Evolutionary conservation across 1,140 invertebrate species (phyloP).

Genomic region (Dendroctonus valens): DNA sequence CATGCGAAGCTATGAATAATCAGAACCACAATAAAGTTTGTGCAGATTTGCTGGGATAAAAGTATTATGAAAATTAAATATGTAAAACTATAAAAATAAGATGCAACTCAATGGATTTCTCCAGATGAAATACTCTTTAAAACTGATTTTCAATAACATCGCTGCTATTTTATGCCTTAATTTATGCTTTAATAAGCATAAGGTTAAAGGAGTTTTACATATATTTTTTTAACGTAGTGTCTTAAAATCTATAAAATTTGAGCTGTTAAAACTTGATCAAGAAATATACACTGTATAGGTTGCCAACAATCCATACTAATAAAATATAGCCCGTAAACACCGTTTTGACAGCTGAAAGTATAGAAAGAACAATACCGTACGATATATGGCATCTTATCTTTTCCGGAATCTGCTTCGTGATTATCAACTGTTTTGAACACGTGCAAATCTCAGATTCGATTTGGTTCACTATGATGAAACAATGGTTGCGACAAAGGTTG

Average conservation of each 20-base stretch:
- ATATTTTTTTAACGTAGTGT: not conserved
- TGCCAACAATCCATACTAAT: not conserved
- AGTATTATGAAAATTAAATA: no score
- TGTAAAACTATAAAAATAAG: not conserved
- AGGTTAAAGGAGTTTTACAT: not conserved
- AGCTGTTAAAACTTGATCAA: not conserved
- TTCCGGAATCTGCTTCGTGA: slow-evolving; percentile 11
- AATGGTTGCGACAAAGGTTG: slow-evolving; percentile 19
- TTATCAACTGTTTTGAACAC: slow-evolving; percentile 26
- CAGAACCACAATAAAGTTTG: not conserved
- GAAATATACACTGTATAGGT: not conserved
- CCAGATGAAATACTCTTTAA: not conserved
- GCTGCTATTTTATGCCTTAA: no score
- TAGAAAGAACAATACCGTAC: no score
- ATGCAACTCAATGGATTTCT: not conserved
- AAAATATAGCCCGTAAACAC: not conserved
- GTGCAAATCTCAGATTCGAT: slow-evolving; percentile 21
- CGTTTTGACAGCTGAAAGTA: no score
- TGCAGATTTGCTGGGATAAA: no score
- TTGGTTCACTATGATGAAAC: slow-evolving; percentile 21
- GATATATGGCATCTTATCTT: slow-evolving; percentile 9
- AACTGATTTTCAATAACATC: not conserved
- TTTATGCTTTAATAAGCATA: no score
- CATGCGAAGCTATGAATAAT: not conserved
- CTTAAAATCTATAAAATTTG: not conserved